These are phyloP conservation scores for Ips nitidus DNA, from an alignment of 1,140 invertebrate genomes.

Conservation along the genomic window DNA sequence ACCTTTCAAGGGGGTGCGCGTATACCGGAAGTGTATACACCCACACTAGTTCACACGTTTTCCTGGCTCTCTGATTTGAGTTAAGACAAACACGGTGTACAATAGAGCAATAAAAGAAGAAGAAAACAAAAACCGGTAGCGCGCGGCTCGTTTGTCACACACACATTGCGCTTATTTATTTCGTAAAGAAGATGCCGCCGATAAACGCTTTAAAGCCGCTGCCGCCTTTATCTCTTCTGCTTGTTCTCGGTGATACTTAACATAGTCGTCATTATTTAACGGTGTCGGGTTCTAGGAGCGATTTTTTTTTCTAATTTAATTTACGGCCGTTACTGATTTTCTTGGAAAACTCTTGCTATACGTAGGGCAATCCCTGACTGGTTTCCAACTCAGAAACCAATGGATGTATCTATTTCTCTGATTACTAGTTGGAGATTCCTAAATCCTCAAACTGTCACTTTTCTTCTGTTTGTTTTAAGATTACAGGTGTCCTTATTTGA, in stretches of 20 bases:
- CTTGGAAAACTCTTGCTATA: too few species aligned
- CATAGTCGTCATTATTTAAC: constrained; percentile 17
- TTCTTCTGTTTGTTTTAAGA: too few species aligned
- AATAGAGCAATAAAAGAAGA: constrained; percentile 22
- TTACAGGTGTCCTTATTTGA: too few species aligned
- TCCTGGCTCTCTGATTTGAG: background rate
- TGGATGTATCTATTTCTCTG: too few species aligned
- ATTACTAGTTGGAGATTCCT: too few species aligned
- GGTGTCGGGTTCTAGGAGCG: background rate
- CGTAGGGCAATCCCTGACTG: too few species aligned
- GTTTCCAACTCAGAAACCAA: too few species aligned
- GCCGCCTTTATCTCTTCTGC: constrained; percentile 14
- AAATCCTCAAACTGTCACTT: too few species aligned
- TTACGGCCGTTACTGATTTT: too few species aligned
- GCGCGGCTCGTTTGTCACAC: constrained; percentile 25
- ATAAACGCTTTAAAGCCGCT: constrained; percentile 12
- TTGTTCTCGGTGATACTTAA: constrained; percentile 5
- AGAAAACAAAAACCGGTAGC: constrained; percentile 22
- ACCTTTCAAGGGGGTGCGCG: too few species aligned
- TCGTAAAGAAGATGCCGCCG: constrained; percentile 22
- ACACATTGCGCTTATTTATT: constrained; percentile 28
- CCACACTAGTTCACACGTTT: too few species aligned
- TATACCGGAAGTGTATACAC: too few species aligned
- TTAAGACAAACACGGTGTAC: constrained; percentile 6
- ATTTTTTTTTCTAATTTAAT: background rate